These are phyloP conservation scores for Harpagifer antarcticus DNA, from an alignment of 2,797 vertebrate genomes.

Conservation along the genomic window DNA sequence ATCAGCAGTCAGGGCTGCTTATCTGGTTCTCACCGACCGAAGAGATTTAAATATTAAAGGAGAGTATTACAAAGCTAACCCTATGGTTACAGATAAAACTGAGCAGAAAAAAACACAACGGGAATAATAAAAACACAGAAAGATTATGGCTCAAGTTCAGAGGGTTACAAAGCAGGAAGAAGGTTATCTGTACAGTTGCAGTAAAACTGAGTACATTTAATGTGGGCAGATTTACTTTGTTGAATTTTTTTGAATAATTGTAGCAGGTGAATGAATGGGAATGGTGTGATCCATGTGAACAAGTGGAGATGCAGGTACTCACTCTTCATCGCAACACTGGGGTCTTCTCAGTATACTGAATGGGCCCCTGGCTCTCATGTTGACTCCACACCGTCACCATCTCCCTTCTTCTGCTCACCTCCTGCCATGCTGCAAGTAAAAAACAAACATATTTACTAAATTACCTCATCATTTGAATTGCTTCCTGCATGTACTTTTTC, in stretches of 20 bases:
- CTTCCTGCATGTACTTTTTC: no score
- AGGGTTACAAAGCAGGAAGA: neutral
- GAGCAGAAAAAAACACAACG: neutral
- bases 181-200: neutral
- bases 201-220: conserved; percentile 13
- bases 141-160: conserved; percentile 39
- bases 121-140: conserved; percentile 1
- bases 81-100: conserved; percentile 20
- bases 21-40: neutral
- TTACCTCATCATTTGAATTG: no score
- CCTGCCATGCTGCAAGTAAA: conserved; percentile 91
- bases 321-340: conserved; percentile 91
- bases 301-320: conserved; percentile 53
- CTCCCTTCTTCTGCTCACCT: conserved; percentile 92
- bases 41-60: conserved; percentile 55
- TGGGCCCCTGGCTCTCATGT: conserved; percentile 75
- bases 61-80: conserved; percentile 33
- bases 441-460: conserved; percentile 1
- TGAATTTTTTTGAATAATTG: neutral
- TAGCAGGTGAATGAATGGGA: neutral
- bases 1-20: neutral
- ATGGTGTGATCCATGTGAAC: neutral
- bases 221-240: neutral
- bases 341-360: conserved; percentile 93
- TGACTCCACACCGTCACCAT: conserved; percentile 49